Base-by-base conservation (phyloP, 2,888 invertebrate species). In the Dusona sp. region DNA sequence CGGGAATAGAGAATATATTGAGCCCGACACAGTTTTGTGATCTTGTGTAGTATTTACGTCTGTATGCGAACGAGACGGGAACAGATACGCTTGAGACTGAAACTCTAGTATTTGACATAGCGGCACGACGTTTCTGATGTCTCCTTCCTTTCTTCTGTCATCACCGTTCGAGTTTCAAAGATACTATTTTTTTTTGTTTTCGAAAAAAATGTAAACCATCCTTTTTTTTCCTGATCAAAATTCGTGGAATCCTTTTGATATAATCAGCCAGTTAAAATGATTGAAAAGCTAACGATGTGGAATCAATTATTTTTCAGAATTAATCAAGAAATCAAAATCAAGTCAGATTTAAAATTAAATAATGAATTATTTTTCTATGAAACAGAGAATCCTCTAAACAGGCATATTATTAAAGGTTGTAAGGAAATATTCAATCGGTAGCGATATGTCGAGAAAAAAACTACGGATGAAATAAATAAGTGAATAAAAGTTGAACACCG, bases 1-100 rank as follows among this genome's bases (percentile, higher is more conserved):
- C 89, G 90, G 90, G 90, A 91, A 90, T 88, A 88, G 89, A 84
- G 87, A 79, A 78, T 51, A 54, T 72, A 86, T 68, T 74, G 70
- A 77, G 82, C 83, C 73, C 77, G 84, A 82, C 83, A 72, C 22
- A 42, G 78, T 81, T 74, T 78, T 68, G 78, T 25, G 51, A 68
- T 68, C 33, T 54, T 11, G 75, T 45, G 36, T 67, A 33, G 42
- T 64, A 65, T 65, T 51, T 22, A 25, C 64, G 48, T 45, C 38
- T 13, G n/a, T 48, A 6, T 77, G 16, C 29, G 29, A 48, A 61
- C 8, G 48, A 64, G 57, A 65, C 9, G 48, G 45, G 2, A 38
- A 77, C 77, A 80, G 61, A 38, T 48, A 25, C 19, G n/a, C 54
- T 51, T 61, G 13, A 13, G 7, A 25, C 67, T 22, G 13, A 54